Evolutionary conservation across 2,797 vertebrate genomes (phyloP).

Genomic region (Thunnus albacares): DNA sequence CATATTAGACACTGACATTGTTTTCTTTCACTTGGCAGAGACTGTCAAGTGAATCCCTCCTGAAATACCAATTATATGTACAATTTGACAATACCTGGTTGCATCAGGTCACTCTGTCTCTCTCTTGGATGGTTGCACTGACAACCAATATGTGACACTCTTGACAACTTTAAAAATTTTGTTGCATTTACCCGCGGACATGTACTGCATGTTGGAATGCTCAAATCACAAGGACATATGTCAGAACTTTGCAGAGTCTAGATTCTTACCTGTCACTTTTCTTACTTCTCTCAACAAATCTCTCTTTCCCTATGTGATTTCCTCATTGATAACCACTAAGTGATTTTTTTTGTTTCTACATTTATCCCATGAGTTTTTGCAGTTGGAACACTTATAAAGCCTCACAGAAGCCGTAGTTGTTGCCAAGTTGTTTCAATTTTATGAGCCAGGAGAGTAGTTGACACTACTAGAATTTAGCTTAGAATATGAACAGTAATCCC

Average conservation of each 20-base stretch:
- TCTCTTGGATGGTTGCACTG: slow-evolving; percentile 32
- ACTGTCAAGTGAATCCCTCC: slow-evolving; percentile 51
- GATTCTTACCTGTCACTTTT: slow-evolving; percentile 26
- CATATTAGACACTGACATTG: slow-evolving; percentile 27
- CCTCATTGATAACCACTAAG: neutral
- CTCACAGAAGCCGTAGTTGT: neutral
- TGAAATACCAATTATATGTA: slow-evolving; percentile 67
- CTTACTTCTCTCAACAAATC: neutral
- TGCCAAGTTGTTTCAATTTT: neutral
- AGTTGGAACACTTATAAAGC: neutral
- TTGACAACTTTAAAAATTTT: slow-evolving; percentile 51
- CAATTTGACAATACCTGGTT: slow-evolving; percentile 53
- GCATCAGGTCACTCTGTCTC: slow-evolving; percentile 47
- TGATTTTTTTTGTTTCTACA: neutral
- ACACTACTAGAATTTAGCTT: neutral
- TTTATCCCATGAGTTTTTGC: neutral
- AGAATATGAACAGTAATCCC: neutral
- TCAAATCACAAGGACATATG: slow-evolving; percentile 35
- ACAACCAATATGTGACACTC: slow-evolving; percentile 38
- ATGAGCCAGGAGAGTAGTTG: neutral
- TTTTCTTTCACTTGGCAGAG: slow-evolving; percentile 38
- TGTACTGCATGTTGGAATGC: neutral
- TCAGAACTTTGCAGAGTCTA: slow-evolving; percentile 22
- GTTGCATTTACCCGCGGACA: slow-evolving; percentile 15
- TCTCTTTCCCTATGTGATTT: neutral